Base-by-base conservation (phyloP, 2,113 vertebrate species). In the Anseranas semipalmata region DNA sequence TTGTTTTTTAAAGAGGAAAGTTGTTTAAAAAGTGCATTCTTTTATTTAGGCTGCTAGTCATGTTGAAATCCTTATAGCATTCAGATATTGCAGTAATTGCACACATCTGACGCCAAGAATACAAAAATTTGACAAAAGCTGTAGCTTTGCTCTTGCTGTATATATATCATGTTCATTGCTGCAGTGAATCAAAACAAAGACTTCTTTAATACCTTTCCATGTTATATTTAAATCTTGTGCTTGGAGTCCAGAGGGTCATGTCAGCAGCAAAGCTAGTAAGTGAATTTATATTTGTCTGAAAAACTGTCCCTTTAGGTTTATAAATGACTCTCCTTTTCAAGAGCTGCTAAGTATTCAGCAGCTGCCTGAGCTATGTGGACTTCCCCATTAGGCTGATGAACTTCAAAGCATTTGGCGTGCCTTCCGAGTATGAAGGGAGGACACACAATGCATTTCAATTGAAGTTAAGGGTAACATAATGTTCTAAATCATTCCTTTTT, bases 371-470 rank as follows among this genome's bases (percentile, higher is more conserved):
- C 73, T 94, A 2, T 87, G 89, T 94, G 87, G 85, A 37, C 82
- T 94, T 72, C 32, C 58, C 96, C 87, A 95, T 96, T 96, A 97
- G 70, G 58, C 78, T 95, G 95, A 96, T 90, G 78, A 97, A 85
- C 79, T 89, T 94, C 76, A 96, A 84, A 95, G 83, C 43, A 55
- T 39, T 84, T 88, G 72, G 45, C 63, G 79, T 16, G 79, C 59
- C 67, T 96, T 97, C 91, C 95, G 95, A 96, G 35, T 89, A 75
- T 46, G 79, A 87, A 95, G 73, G 67, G 63, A 88, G 74, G 73
- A 74, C 6, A 9, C 32, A 68, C 21, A 50, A 58, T 89, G 66
- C 60, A 92, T 94, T 95, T 84, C 70, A 92, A 68, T 56, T 68
- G 76, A 67, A 46, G 59, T 45, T 86, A 90, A 80, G 35, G 32